These are phyloP conservation scores for Ursus arctos DNA, from an alignment of 2,113 vertebrate species.

Conservation along the genomic window DNA sequence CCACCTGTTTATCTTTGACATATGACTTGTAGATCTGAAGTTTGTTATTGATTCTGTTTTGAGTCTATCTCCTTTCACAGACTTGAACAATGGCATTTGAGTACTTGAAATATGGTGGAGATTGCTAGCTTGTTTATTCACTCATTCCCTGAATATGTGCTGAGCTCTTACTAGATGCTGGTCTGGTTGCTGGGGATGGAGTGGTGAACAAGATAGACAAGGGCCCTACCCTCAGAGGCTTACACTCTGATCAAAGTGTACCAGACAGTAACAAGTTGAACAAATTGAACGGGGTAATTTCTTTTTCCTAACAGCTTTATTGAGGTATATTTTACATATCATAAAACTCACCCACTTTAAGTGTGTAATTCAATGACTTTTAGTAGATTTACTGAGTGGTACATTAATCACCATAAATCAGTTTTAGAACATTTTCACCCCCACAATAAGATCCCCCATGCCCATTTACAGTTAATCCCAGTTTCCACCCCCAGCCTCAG, in stretches of 20 bases:
- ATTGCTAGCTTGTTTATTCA: neutral
- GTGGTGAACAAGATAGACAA: neutral
- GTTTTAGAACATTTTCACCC: neutral
- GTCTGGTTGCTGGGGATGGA: neutral
- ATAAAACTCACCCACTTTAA: slow-evolving; percentile 3
- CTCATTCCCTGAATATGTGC: neutral
- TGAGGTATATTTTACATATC: slow-evolving; percentile 25
- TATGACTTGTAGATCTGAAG: neutral
- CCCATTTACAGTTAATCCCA: neutral
- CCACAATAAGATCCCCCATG: neutral
- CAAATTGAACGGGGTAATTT: neutral
- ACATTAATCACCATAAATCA: neutral
- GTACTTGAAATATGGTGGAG: neutral
- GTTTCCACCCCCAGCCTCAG: neutral
- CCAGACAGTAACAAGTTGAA: neutral
- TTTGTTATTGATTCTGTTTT: slow-evolving; percentile 20
- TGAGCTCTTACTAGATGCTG: neutral
- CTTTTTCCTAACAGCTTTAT: slow-evolving; percentile 2
- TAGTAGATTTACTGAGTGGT: neutral
- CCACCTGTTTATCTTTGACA: neutral
- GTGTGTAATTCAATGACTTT: neutral
- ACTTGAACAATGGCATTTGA: neutral
- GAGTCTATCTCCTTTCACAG: neutral
- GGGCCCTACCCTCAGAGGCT: neutral
- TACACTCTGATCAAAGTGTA: neutral